Evolutionary conservation across 1,140 invertebrate species (phyloP).

Genomic region (Nephotettix cincticeps): DNA sequence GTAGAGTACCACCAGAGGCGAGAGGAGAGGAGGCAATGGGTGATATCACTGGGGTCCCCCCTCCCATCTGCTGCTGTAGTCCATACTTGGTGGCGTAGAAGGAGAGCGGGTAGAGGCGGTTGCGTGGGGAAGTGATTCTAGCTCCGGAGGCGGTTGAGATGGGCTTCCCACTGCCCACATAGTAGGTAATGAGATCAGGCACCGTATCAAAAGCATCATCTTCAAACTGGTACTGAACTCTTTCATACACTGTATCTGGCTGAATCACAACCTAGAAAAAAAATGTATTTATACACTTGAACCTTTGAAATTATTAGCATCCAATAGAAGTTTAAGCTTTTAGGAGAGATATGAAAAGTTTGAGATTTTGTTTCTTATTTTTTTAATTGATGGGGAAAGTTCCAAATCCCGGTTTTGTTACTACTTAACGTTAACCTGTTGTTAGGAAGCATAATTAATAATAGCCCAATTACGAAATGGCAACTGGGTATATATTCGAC

Average conservation of each 20-base stretch:
- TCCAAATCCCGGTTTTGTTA: no score
- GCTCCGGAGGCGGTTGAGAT: constrained; percentile 87
- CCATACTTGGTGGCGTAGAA: constrained; percentile 62
- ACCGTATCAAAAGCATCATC: constrained; percentile 92
- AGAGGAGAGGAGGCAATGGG: constrained; percentile 38
- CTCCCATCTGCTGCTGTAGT: constrained; percentile 36
- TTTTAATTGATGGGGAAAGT: no score
- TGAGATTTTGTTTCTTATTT: no score
- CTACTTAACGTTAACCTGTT: no score
- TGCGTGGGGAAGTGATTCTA: constrained; percentile 74
- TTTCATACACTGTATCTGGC: constrained; percentile 87
- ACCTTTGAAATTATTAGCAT: no score
- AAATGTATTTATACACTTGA: no score
- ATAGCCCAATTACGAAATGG: no score
- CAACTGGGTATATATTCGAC: no score
- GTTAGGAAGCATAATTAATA: no score
- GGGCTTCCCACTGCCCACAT: constrained; percentile 85
- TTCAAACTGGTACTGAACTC: constrained; percentile 91
- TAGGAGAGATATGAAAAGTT: no score
- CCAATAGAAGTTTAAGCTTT: no score
- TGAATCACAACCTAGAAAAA: constrained; percentile 73
- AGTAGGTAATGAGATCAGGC: constrained; percentile 90
- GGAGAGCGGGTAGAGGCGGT: constrained; percentile 66
- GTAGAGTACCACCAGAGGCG: constrained; percentile 40
- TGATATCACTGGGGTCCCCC: constrained; percentile 27